Conservation (phyloP, 1,140 invertebrate species). For the Calephelis virginiensis region DNA sequence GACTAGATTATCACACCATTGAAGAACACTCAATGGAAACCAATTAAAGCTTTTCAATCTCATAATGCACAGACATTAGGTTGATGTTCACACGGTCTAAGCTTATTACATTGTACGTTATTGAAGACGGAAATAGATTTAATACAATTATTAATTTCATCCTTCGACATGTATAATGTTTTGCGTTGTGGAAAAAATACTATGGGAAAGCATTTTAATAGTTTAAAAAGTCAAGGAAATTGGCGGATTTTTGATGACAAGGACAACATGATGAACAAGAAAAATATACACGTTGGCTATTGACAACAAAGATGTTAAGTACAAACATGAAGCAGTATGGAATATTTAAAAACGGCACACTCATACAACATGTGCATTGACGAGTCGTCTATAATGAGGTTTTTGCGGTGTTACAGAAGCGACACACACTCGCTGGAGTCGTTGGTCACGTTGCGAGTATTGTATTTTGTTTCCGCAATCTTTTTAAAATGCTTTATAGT, state of each 20-base stretch:
- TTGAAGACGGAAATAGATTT: constrained; percentile 31
- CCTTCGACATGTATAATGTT: neutral
- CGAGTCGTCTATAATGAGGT: too few relatives aligned
- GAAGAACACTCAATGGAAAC: constrained; percentile 24
- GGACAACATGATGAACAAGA: too few relatives aligned
- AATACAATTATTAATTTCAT: constrained; percentile 33
- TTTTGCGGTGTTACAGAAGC: too few relatives aligned
- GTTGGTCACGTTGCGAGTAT: too few relatives aligned
- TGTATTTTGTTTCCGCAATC: too few relatives aligned
- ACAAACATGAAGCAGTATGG: too few relatives aligned
- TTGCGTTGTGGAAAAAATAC: constrained; percentile 1
- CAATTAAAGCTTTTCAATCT: constrained; percentile 12
- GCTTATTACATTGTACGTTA: constrained; percentile 19
- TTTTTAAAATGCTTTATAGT: too few relatives aligned
- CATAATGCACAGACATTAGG: constrained; percentile 16
- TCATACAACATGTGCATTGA: too few relatives aligned
- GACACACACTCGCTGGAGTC: too few relatives aligned
- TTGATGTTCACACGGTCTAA: constrained; percentile 17
- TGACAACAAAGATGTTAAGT: too few relatives aligned
- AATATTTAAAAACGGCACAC: too few relatives aligned
- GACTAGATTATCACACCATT: constrained; percentile 15
- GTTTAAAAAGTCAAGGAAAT: neutral
- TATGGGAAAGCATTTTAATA: neutral
- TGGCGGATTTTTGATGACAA: neutral
- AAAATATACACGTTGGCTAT: too few relatives aligned